phyloP scores from a whole-genome alignment of 2,888 invertebrate genomes.

The Hyposoter didymator region DNA sequence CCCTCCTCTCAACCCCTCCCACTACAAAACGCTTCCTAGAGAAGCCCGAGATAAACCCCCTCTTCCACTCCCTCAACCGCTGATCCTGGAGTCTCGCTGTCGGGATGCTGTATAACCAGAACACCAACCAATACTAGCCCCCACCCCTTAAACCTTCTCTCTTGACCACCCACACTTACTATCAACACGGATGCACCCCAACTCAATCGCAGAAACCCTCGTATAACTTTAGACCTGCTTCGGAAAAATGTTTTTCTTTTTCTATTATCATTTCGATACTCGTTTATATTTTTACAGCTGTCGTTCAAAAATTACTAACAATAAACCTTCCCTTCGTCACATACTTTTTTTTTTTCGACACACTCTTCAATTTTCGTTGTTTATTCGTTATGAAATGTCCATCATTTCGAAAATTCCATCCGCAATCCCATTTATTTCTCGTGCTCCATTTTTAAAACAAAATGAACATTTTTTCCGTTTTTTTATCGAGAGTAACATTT shows the following conservation, averaged over 20 bases:
- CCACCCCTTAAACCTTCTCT: neutral
- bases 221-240: neutral
- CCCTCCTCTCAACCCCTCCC: slow-evolving; percentile 3
- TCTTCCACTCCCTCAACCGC: slow-evolving; percentile 20
- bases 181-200: slow-evolving; percentile 22
- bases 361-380: neutral
- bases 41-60: slow-evolving; percentile 59
- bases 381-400: neutral
- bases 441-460: neutral
- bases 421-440: neutral
- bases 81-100: slow-evolving; percentile 47
- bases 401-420: neutral
- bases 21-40: slow-evolving; percentile 26
- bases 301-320: neutral
- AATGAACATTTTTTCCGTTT: neutral
- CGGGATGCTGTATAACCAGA: slow-evolving; percentile 57
- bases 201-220: slow-evolving; percentile 19
- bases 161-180: slow-evolving; percentile 2
- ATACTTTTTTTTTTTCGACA: neutral
- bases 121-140: slow-evolving; percentile 35
- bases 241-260: slow-evolving; percentile 14
- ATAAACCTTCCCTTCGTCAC: neutral
- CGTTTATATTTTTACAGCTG: slow-evolving; percentile 13
- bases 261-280: slow-evolving; percentile 18
- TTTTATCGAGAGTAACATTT: neutral